Conservation (phyloP, 1,140 invertebrate genomes). For the Drepana arcuata region DNA sequence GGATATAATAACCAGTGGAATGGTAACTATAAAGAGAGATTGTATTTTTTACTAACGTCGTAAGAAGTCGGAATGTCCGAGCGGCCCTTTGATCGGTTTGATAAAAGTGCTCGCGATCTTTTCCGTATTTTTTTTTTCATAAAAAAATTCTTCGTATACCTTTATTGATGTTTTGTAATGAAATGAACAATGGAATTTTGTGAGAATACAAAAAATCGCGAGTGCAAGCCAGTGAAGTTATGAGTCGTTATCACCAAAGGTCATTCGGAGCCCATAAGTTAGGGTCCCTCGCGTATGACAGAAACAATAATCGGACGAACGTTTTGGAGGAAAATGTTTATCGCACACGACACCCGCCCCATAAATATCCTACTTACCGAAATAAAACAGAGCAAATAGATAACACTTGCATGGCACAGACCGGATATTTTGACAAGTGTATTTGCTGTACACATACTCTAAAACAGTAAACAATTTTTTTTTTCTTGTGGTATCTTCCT, state of each 20-base stretch:
- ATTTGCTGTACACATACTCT: conserved; percentile 2
- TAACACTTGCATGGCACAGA: conserved; percentile 45
- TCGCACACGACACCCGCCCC: conserved; percentile 49
- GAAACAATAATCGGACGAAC: conserved; percentile 58
- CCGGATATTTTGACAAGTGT: conserved; percentile 37
- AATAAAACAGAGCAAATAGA: conserved; percentile 62
- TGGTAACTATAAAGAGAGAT: conserved; percentile 71
- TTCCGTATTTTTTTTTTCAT: conserved; percentile 41
- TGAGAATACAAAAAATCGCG: conserved; percentile 3
- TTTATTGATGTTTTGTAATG: conserved; percentile 36
- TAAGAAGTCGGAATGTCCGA: conserved; percentile 66
- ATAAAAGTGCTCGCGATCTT: conserved; percentile 63
- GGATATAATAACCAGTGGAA: conserved; percentile 70
- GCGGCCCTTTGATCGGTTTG: conserved; percentile 68
- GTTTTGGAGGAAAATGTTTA: conserved; percentile 63
- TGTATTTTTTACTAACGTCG: conserved; percentile 71
- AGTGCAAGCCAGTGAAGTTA: not conserved
- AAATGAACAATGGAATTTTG: conserved; percentile 35
- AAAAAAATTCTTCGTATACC: conserved; percentile 38
- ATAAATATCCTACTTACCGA: conserved; percentile 48
- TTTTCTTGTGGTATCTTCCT: no score
- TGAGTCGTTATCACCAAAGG: conserved; percentile 35
- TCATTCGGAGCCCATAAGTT: conserved; percentile 52
- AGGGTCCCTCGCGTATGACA: conserved; percentile 46
- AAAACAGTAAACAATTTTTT: no score